Evolutionary conservation across 2,888 invertebrate species (phyloP), one percentile per base, ranked within the genome.

Genomic region (Liposcelis brunnea): DNA sequence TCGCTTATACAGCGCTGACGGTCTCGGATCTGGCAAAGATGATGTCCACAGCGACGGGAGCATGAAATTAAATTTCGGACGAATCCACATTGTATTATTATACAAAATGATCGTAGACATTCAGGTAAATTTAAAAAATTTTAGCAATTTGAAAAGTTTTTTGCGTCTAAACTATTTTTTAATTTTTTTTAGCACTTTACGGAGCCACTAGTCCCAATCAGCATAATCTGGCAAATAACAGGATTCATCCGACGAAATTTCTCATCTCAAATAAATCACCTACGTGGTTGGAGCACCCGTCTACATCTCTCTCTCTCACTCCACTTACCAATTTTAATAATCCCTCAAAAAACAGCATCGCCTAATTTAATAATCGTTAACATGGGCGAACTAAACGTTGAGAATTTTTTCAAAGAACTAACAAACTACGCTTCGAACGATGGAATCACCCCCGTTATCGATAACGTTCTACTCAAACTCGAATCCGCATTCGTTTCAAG

Each of bases 331-430:
- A 75, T 80, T 0, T 61, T 87, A 14, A 62, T 85, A 32, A 62
- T 86, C 42, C 86, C 86, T 0, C 84, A 84, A 55, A 81, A 81
- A 55, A 77, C 80, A 1, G 79, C 80, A 5, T 81, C 81, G 1
- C 80, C 82, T 0, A 82, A 80, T 58, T 67, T 84, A 6, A 60
- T 86, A 40, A 74, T 85, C 16, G 64, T 84, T n/a, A 80, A 81
- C 55, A 71, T 77, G 62, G 80, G 85, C 42, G 76, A 80, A 55
- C 66, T 86, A n/a, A 69, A 70, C 6, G 74, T 85, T 18, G 81
- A 82, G 58, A 87, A 86, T 58, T 81, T 80, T 64, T 83, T 85
- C 64, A 77, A 79, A 55, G 71, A 71, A 49, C 57, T 68, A 37
- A 52, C 57, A 50, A 45, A 63, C 55, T n/a, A 65, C 58, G 44